Evolutionary conservation across 2,797 vertebrate species (phyloP).

Genomic region (Myotis vivesi): DNA sequence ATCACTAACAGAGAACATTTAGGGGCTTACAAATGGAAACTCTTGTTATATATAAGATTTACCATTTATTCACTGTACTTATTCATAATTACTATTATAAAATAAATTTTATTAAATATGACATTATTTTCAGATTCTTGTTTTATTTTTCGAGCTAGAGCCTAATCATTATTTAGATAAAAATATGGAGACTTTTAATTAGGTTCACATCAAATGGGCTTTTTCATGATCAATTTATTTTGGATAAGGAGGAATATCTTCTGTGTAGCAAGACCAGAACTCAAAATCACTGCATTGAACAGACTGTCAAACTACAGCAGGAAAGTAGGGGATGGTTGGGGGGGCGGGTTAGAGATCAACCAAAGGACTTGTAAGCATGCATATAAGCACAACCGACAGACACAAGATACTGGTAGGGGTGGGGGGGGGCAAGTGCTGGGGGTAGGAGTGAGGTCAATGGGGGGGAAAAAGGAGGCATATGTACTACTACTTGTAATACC

Average conservation of each 20-base stretch:
- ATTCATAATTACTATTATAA: not conserved
- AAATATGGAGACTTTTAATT: not conserved
- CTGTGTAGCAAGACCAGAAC: not conserved
- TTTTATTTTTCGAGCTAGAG: not conserved
- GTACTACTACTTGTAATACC: no score
- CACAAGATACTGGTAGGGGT: no score
- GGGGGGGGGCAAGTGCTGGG: no score
- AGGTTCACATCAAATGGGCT: not conserved
- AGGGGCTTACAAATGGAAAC: not conserved
- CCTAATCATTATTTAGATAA: not conserved
- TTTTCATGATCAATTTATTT: conserved; percentile 14
- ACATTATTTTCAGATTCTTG: not conserved
- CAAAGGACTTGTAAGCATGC: no score
- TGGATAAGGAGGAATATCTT: not conserved
- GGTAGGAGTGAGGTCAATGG: no score
- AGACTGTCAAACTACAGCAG: no score
- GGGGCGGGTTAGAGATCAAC: no score
- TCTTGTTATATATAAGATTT: not conserved
- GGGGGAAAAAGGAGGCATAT: no score
- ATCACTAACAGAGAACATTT: not conserved
- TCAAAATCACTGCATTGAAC: not conserved
- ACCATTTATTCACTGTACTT: not conserved
- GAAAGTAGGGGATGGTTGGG: no score
- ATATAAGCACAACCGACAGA: no score
- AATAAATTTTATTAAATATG: not conserved